Evolutionary conservation across 2,113 vertebrate species (phyloP).

Genomic region (Drymodes brunneopygia): DNA sequence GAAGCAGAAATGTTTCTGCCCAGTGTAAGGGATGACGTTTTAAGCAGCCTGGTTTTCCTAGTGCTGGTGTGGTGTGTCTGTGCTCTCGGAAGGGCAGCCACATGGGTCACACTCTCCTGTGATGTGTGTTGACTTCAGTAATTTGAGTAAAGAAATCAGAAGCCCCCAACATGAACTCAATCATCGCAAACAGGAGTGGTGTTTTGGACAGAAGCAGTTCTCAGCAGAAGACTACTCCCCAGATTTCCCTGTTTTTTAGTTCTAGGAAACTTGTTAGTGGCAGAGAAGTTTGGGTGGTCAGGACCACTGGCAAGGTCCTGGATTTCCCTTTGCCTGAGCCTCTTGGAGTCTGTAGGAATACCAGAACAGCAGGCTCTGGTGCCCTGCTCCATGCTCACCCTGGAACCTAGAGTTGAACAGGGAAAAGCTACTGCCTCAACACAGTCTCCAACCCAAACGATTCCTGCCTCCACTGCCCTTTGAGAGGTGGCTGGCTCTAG

Average conservation of each 20-base stretch:
- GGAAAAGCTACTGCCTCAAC: too few relatives aligned
- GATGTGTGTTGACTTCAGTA: rapidly evolving
- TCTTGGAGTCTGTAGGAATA: not conserved
- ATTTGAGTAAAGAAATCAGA: rapidly evolving
- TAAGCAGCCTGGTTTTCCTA: not conserved
- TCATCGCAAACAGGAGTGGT: not conserved
- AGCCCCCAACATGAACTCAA: rapidly evolving
- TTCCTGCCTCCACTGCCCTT: not conserved
- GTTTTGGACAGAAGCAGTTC: not conserved
- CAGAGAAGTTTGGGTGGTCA: not conserved
- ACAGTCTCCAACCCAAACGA: rapidly evolving
- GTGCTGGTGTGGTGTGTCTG: not conserved
- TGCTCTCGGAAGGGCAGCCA: not conserved
- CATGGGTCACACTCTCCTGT: rapidly evolving
- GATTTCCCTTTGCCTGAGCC: not conserved
- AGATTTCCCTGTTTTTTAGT: not conserved
- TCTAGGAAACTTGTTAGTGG: not conserved
- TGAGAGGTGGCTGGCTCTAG: not conserved
- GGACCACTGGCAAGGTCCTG: rapidly evolving
- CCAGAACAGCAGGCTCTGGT: rapidly evolving
- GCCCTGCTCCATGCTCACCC: rapidly evolving
- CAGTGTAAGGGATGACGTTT: not conserved
- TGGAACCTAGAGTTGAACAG: rapidly evolving
- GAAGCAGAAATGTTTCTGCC: not conserved
- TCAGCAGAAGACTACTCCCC: not conserved